phyloP scores from a whole-genome alignment of 2,113 vertebrate genomes.

The Fregata magnificens region DNA sequence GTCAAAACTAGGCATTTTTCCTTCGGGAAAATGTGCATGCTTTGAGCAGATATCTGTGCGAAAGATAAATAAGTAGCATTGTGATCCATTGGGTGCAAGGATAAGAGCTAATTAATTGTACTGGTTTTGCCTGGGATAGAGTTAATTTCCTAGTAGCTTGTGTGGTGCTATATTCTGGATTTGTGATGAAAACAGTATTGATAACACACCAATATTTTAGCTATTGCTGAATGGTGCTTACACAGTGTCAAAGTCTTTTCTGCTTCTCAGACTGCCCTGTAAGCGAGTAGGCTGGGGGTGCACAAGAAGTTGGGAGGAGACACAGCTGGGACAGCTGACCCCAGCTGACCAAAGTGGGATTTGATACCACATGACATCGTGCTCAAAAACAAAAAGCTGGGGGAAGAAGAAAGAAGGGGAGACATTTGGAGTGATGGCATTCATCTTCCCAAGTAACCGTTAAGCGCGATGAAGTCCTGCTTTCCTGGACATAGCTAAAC shows the following conservation, averaged over 20 bases:
- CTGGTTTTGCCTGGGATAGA: background rate
- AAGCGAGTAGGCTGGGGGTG: accelerated
- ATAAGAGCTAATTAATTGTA: background rate
- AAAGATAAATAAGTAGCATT: background rate
- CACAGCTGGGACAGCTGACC: background rate
- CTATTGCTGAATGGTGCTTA: background rate
- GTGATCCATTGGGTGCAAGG: background rate
- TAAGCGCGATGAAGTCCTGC: accelerated
- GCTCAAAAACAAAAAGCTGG: background rate
- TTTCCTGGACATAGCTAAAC: background rate
- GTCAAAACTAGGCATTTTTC: background rate
- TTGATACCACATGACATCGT: accelerated
- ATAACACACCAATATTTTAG: background rate
- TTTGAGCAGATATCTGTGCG: background rate
- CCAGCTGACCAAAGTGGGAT: background rate
- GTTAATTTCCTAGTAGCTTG: background rate
- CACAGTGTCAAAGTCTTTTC: background rate
- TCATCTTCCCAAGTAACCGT: background rate
- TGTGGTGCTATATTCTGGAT: background rate
- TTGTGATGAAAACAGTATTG: background rate
- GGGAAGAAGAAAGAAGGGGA: background rate
- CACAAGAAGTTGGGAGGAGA: background rate
- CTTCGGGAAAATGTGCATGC: background rate
- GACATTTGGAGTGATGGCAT: background rate
- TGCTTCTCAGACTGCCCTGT: background rate